A percentile compares a stretch with the other conserved stretches of the same genome.
These are phyloP conservation scores for Chamaetylas fuelleborni DNA, from an alignment of 2,113 vertebrate species.

Conservation along the genomic window DNA sequence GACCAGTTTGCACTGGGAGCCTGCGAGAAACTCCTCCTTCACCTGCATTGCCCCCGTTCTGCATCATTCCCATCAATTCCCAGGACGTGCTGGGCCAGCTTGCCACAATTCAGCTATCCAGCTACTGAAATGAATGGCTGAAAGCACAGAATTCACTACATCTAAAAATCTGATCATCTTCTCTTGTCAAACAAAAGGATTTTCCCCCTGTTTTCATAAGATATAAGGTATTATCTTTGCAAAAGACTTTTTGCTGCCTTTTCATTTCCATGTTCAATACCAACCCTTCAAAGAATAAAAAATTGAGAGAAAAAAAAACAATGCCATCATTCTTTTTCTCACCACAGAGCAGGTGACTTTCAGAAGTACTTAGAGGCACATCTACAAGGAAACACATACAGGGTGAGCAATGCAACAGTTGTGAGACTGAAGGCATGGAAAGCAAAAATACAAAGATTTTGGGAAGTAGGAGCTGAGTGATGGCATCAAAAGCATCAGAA, in stretches of 20 bases:
- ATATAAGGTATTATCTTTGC: not conserved
- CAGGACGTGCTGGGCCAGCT: not conserved
- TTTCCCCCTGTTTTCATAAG: not conserved
- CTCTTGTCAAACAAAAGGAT: not conserved
- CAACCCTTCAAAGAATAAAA: not conserved
- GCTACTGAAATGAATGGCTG: not conserved
- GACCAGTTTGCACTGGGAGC: slow-evolving; percentile 23
- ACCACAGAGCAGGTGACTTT: not conserved
- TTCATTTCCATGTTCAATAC: not conserved
- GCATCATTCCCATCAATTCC: not conserved
- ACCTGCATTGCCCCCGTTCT: not conserved
- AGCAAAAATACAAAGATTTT: not conserved
- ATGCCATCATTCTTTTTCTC: not conserved
- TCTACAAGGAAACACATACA: not conserved
- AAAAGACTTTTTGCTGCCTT: not conserved
- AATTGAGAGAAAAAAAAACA: not conserved
- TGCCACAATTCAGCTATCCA: not conserved
- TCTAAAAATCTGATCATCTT: not conserved
- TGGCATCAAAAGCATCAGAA: not conserved
- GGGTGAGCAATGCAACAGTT: not conserved
- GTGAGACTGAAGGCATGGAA: fast-evolving
- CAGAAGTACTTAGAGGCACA: not conserved
- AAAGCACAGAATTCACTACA: not conserved
- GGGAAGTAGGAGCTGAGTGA: not conserved
- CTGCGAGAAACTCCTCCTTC: not conserved